Conservation (phyloP, 2,888 invertebrate species). For the Sclerodermus sp. region DNA sequence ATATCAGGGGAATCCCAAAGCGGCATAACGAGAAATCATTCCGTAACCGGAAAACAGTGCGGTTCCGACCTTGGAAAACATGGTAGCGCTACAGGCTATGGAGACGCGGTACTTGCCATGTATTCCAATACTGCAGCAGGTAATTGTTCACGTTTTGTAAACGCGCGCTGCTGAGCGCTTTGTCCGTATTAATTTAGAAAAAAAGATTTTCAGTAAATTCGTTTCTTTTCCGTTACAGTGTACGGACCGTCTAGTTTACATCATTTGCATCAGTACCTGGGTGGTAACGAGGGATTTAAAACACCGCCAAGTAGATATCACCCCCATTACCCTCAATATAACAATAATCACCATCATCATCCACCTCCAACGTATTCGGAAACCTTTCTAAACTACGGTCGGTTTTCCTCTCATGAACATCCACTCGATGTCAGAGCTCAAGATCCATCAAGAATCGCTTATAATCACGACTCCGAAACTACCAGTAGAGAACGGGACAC, state of each 20-base stretch:
- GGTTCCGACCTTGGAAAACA: conserved; percentile 39
- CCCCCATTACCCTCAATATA: conserved; percentile 44
- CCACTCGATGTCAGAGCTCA: conserved; percentile 38
- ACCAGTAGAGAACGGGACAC: conserved; percentile 32
- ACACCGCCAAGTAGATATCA: conserved; percentile 46
- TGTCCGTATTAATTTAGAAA: too few relatives aligned
- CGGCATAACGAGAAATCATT: conserved; percentile 33
- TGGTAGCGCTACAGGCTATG: conserved; percentile 34
- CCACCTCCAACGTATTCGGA: conserved; percentile 42
- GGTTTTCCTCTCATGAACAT: conserved; percentile 43
- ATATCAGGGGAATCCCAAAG: conserved; percentile 39
- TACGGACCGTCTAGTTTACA: conserved; percentile 49
- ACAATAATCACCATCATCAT: conserved; percentile 34
- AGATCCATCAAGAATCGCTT: conserved; percentile 30
- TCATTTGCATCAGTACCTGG: conserved; percentile 51
- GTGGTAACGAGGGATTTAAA: conserved; percentile 48
- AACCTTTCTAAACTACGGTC: conserved; percentile 48
- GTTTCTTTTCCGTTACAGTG: conserved; percentile 22
- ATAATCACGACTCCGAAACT: conserved; percentile 30
- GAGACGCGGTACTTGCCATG: conserved; percentile 50
- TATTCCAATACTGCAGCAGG: conserved; percentile 46
- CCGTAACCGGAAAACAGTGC: conserved; percentile 38
- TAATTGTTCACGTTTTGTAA: too few relatives aligned
- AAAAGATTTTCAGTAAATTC: too few relatives aligned
- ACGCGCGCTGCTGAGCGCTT: too few relatives aligned